Evolutionary conservation across 2,888 invertebrate species (phyloP).

Genomic region (Quadroppia sp.): DNA sequence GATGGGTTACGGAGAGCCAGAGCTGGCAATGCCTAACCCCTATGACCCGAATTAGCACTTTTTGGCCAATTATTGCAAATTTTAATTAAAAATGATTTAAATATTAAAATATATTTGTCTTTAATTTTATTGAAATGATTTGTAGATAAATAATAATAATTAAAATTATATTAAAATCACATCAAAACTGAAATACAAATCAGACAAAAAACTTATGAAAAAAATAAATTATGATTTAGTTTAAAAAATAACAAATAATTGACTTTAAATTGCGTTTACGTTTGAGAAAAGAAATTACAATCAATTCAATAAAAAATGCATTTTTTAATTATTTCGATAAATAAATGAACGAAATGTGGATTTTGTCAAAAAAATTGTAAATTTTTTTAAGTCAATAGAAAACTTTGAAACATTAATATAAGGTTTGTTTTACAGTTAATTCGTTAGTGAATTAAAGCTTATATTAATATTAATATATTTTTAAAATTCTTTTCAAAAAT

Average conservation of each 20-base stretch:
- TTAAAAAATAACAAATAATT: constrained; percentile 9
- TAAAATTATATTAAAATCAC: neutral
- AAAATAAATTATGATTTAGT: constrained; percentile 22
- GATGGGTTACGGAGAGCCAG: constrained; percentile 94
- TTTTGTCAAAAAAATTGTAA: neutral
- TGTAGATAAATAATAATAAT: no score
- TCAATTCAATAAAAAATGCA: neutral
- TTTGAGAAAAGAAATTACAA: neutral
- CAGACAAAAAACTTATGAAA: neutral
- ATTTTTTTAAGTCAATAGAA: neutral
- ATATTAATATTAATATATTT: neutral
- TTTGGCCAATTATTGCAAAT: neutral
- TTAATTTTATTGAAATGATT: neutral
- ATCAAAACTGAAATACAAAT: neutral
- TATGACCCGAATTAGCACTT: neutral
- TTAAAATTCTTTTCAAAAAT: neutral
- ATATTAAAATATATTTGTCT: neutral
- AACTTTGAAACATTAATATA: neutral
- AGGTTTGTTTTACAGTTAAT: neutral
- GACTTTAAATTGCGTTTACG: neutral
- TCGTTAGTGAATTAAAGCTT: neutral
- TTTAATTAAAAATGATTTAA: neutral
- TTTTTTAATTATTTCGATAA: neutral
- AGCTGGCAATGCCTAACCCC: constrained; percentile 65
- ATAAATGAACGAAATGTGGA: neutral